Evolutionary conservation across 2,888 invertebrate species (phyloP).

Genomic region (Graphium colonna): DNA sequence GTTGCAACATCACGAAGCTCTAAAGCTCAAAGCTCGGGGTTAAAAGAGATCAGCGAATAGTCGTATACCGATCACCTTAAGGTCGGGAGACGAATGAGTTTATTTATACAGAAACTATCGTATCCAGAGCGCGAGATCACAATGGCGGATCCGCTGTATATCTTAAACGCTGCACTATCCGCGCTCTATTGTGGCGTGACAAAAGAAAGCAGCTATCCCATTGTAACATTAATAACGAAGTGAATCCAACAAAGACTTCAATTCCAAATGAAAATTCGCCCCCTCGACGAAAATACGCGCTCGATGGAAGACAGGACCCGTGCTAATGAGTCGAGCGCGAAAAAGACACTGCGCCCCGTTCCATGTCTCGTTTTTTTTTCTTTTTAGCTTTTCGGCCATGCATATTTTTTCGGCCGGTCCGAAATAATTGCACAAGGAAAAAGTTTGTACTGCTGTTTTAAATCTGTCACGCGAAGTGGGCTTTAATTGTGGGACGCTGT

Average conservation of each 20-base stretch:
- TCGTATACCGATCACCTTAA: neutral
- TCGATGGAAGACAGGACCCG: conserved; percentile 7
- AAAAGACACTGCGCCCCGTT: conserved; percentile 7
- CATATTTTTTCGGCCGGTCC: neutral
- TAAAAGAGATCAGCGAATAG: no score
- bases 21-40: no score
- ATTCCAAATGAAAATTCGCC: conserved; percentile 17
- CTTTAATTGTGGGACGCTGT: neutral
- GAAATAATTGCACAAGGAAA: neutral
- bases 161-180: neutral
- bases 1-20: no score
- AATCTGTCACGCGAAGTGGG: neutral
- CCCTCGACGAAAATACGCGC: conserved; percentile 13
- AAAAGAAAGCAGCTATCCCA: conserved; percentile 9
- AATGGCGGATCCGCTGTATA: neutral
- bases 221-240: conserved; percentile 18
- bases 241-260: conserved; percentile 13
- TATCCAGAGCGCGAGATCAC: neutral
- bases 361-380: neutral
- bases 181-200: conserved; percentile 5
- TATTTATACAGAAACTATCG: neutral
- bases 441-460: neutral
- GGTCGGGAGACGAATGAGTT: neutral
- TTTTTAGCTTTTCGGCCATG: neutral
- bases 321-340: conserved; percentile 19